Conservation (phyloP, 2,113 vertebrate genomes). For the Sakesphorus luctuosus region DNA sequence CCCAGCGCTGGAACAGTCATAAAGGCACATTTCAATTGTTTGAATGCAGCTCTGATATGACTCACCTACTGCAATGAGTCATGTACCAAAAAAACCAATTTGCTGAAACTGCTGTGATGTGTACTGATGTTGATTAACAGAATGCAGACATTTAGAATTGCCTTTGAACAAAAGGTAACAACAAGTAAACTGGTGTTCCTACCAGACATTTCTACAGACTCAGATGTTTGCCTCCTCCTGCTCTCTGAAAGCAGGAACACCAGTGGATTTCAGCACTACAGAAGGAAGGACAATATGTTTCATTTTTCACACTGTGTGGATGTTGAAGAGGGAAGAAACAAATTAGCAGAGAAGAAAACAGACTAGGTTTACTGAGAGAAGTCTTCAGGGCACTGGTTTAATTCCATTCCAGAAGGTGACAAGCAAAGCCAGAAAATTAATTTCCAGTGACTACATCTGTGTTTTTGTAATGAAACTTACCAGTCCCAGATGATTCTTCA, state of each 20-base stretch:
- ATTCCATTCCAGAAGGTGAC: slow-evolving; percentile 31
- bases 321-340: neutral
- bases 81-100: neutral
- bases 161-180: slow-evolving; percentile 13
- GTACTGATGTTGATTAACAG: neutral
- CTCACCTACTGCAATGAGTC: neutral
- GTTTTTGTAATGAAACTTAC: slow-evolving; percentile 5
- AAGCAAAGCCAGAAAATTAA: slow-evolving; percentile 25
- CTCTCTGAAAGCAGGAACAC: neutral
- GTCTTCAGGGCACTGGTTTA: neutral
- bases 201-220: neutral
- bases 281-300: neutral
- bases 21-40: too few species aligned
- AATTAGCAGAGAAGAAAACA: neutral
- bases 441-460: slow-evolving; percentile 29
- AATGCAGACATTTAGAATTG: neutral
- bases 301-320: neutral
- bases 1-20: too few species aligned
- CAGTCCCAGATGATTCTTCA: slow-evolving; percentile 24
- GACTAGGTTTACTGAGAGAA: neutral
- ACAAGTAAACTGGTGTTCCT: neutral
- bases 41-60: too few species aligned
- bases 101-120: neutral
- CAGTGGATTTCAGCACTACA: neutral
- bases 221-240: neutral